These are phyloP conservation scores for Ceratina japonica DNA, from an alignment of 1,140 invertebrate genomes.

Conservation along the genomic window DNA sequence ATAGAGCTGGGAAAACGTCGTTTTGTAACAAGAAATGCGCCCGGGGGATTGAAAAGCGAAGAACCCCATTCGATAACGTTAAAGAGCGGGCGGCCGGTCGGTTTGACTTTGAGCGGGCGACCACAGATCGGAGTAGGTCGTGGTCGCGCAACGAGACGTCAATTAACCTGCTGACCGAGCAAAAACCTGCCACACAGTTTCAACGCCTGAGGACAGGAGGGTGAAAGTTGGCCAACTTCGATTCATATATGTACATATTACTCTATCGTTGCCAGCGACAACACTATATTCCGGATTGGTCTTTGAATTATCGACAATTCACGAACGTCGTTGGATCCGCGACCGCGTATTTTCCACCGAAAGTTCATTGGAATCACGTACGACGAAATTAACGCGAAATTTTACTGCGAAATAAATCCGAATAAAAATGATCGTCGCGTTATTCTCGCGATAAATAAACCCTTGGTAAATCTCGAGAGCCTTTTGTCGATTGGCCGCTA, in stretches of 20 bases:
- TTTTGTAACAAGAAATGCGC: background rate
- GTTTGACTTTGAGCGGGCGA: background rate
- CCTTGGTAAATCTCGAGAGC: background rate
- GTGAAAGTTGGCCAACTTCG: background rate
- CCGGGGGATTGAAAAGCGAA: background rate
- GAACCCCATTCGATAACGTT: background rate
- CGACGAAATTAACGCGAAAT: too few relatives aligned
- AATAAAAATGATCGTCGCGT: too few relatives aligned
- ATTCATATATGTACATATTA: constrained; percentile 2
- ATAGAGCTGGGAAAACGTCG: too few relatives aligned
- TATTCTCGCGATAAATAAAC: too few relatives aligned
- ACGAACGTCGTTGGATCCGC: too few relatives aligned
- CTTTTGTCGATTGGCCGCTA: background rate
- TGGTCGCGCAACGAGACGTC: constrained; percentile 66
- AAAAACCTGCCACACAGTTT: constrained; percentile 41
- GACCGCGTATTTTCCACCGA: too few relatives aligned
- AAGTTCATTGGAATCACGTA: too few relatives aligned
- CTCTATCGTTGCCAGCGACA: too few relatives aligned
- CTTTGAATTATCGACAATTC: too few relatives aligned
- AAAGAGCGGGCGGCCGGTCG: constrained; percentile 2
- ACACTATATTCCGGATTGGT: too few relatives aligned
- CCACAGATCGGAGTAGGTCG: constrained; percentile 42
- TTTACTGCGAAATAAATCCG: too few relatives aligned
- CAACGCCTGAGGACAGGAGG: background rate
- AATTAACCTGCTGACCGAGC: constrained; percentile 65